Conservation (phyloP, 2,113 vertebrate species). For the Poicephalus gulielmi region DNA sequence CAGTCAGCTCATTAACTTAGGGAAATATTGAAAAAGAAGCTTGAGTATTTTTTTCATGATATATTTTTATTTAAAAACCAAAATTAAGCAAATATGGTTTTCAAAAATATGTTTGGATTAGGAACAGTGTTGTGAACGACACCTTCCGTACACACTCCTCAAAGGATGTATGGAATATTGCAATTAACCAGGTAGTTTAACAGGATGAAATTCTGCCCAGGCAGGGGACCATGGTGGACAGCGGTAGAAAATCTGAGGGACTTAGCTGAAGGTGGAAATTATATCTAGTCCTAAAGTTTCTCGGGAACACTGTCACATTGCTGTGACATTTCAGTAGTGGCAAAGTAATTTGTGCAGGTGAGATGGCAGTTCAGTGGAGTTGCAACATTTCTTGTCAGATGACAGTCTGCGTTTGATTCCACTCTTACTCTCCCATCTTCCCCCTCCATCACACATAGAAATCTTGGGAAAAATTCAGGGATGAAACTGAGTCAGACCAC, state of each 20-base stretch:
- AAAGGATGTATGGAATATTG: constrained; percentile 12
- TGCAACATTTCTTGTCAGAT: background rate
- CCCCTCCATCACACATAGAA: background rate
- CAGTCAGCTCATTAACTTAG: constrained; percentile 53
- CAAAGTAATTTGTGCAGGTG: background rate
- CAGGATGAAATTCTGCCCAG: background rate
- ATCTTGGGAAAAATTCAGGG: background rate
- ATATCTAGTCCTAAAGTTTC: background rate
- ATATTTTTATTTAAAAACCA: constrained; percentile 41
- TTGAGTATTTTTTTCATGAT: constrained; percentile 34
- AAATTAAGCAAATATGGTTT: constrained; percentile 45
- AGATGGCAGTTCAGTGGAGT: background rate
- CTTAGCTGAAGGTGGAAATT: background rate
- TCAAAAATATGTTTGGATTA: constrained; percentile 29
- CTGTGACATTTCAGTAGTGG: background rate
- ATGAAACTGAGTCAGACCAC: background rate
- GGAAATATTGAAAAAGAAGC: constrained; percentile 53
- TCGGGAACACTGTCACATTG: background rate
- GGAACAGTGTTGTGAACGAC: background rate
- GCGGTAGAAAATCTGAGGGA: background rate
- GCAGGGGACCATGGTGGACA: background rate
- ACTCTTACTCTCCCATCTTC: background rate
- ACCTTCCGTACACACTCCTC: background rate
- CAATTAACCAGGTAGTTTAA: background rate
- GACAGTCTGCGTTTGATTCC: background rate